Conservation (phyloP, 2,888 invertebrate genomes). For the Lithophane semibrunnea region DNA sequence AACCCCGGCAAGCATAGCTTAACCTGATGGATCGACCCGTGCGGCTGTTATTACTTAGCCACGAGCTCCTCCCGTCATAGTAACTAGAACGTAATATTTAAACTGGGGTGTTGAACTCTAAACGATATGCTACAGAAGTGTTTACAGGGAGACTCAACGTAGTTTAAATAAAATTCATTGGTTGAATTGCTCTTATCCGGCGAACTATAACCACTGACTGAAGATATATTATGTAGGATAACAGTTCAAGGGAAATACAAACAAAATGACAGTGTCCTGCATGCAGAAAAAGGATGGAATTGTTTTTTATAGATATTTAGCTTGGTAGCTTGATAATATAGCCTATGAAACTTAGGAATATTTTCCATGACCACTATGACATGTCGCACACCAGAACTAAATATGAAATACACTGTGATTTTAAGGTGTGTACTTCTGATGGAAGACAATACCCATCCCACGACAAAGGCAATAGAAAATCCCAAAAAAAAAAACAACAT, state of each 20-base stretch:
- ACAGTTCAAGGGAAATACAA: slow-evolving; percentile 37
- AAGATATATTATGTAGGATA: slow-evolving; percentile 19
- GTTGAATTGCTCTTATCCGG: slow-evolving; percentile 65
- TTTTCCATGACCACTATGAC: neutral
- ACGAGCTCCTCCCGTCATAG: slow-evolving; percentile 4
- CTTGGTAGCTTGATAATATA: neutral
- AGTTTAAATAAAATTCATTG: slow-evolving; percentile 63
- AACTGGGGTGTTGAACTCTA: slow-evolving; percentile 57
- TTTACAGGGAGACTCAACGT: slow-evolving; percentile 35
- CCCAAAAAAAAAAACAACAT: neutral
- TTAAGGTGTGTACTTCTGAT: no score
- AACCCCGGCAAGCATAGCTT: no score
- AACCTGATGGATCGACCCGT: no score
- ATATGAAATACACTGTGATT: no score
- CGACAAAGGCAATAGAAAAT: neutral
- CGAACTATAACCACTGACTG: slow-evolving; percentile 14
- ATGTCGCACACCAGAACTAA: no score
- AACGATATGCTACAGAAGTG: slow-evolving; percentile 27
- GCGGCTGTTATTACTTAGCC: no score
- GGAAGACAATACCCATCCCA: no score
- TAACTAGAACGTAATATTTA: slow-evolving; percentile 10
- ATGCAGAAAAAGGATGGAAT: neutral
- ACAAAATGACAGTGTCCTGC: neutral
- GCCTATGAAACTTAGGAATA: neutral
- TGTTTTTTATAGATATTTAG: neutral